Percentiles rank a stretch among this genome's conserved stretches.
These are phyloP conservation scores for Rachycentron canadum DNA, from an alignment of 2,797 vertebrate genomes.

Conservation along the genomic window DNA sequence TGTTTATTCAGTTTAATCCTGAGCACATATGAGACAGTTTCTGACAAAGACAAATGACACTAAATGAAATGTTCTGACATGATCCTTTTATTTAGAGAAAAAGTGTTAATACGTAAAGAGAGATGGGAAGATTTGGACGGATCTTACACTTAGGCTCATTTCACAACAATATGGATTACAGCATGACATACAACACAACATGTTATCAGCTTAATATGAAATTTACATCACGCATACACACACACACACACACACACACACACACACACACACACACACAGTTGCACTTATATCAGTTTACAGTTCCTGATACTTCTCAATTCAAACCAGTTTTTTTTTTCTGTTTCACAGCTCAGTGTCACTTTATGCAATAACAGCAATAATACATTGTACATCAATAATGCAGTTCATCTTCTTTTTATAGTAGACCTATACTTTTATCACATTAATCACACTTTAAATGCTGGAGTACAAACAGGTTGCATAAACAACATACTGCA, in stretches of 20 bases:
- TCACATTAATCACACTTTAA: conserved; percentile 47
- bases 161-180: conserved; percentile 58
- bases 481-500: conserved; percentile 46
- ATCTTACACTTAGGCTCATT: conserved; percentile 52
- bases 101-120: conserved; percentile 13
- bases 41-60: conserved; percentile 4
- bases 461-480: conserved; percentile 21
- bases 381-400: conserved; percentile 1
- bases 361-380: not conserved
- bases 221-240: conserved; percentile 28
- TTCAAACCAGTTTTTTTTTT: conserved; percentile 8
- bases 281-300: not conserved
- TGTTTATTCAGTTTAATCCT: not conserved
- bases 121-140: conserved; percentile 1
- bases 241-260: conserved; percentile 22
- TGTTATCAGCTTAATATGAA: conserved; percentile 31
- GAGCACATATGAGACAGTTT: not conserved
- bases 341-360: conserved; percentile 23
- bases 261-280: conserved; percentile 8
- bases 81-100: conserved; percentile 60
- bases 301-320: not conserved
- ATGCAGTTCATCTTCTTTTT: not conserved
- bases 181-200: not conserved
- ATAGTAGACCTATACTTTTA: not conserved
- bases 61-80: not conserved